Conservation (phyloP, 1,140 invertebrate species). For the Leptestheria dahalacensis region DNA sequence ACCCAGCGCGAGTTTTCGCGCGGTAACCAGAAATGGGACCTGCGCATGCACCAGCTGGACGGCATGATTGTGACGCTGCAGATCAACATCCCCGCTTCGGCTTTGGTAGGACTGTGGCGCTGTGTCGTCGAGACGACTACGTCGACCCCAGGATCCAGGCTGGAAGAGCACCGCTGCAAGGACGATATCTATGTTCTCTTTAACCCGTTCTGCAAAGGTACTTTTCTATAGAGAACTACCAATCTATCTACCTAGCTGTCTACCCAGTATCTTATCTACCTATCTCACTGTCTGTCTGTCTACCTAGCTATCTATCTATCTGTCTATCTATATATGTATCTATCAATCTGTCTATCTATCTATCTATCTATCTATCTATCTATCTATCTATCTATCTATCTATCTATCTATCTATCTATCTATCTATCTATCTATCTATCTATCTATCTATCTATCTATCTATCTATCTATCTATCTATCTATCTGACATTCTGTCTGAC, state of each 20-base stretch:
- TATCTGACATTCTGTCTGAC: no score
- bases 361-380: not conserved
- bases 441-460: no score
- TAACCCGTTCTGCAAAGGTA: not conserved
- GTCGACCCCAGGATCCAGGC: conserved; percentile 19
- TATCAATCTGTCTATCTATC: no score
- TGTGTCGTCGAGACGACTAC: conserved; percentile 30
- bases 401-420: no score
- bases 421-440: no score
- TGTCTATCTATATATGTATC: no score
- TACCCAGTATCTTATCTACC: no score
- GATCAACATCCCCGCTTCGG: conserved; percentile 27
- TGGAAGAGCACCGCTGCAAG: conserved; percentile 20
- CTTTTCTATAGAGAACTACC: not conserved
- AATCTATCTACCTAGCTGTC: no score
- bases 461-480: no score
- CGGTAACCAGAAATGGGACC: conserved; percentile 34
- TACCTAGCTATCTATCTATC: no score
- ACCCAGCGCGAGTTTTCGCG: conserved; percentile 28
- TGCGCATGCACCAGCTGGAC: conserved; percentile 33
- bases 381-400: not conserved
- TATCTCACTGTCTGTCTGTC: no score
- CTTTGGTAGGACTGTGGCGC: conserved; percentile 32
- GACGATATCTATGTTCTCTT: conserved; percentile 31
- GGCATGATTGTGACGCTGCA: conserved; percentile 31